These are phyloP conservation scores for Hypsibius dujardini DNA, from an alignment of 1,140 invertebrate species.

Conservation along the genomic window DNA sequence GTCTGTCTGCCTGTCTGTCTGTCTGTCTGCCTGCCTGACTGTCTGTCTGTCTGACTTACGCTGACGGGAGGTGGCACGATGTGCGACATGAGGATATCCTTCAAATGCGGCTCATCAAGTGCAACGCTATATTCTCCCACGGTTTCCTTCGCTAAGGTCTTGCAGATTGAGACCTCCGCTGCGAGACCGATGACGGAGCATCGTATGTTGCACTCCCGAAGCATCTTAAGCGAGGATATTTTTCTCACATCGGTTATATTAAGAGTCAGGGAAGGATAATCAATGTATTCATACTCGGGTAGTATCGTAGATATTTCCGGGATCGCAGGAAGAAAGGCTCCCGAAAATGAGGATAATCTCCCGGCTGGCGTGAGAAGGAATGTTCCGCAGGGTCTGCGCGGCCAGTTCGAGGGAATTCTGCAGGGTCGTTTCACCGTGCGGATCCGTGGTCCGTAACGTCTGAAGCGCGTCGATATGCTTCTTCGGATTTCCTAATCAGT, in stretches of 20 bases:
- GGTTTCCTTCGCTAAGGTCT: constrained; percentile 61
- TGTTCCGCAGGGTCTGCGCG: constrained; percentile 58
- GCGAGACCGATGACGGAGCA: constrained; percentile 84
- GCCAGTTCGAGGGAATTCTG: constrained; percentile 85
- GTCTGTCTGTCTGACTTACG: constrained; percentile 31
- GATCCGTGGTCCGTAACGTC: not conserved
- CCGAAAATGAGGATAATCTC: constrained; percentile 71
- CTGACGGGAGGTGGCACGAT: constrained; percentile 68
- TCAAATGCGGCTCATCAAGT: constrained; percentile 72
- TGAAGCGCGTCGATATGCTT: constrained; percentile 34
- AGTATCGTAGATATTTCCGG: constrained; percentile 69
- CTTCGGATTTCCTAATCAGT: constrained; percentile 34
- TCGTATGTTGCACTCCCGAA: constrained; percentile 44
- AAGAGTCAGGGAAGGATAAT: too few relatives aligned
- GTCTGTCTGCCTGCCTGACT: too few relatives aligned
- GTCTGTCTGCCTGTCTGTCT: too few relatives aligned
- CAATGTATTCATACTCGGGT: constrained; percentile 45
- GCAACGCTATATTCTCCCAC: constrained; percentile 66
- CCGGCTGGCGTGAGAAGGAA: constrained; percentile 77
- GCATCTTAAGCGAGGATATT: constrained; percentile 24
- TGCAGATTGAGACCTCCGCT: constrained; percentile 81
- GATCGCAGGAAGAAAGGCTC: constrained; percentile 88
- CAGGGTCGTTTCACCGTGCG: constrained; percentile 69
- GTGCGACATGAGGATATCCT: constrained; percentile 44
- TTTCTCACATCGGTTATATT: too few relatives aligned